Percentiles rank a stretch among this genome's conserved stretches.
phyloP scores from a whole-genome alignment of 2,888 invertebrate genomes.

The Lasioglossum calceatum region DNA sequence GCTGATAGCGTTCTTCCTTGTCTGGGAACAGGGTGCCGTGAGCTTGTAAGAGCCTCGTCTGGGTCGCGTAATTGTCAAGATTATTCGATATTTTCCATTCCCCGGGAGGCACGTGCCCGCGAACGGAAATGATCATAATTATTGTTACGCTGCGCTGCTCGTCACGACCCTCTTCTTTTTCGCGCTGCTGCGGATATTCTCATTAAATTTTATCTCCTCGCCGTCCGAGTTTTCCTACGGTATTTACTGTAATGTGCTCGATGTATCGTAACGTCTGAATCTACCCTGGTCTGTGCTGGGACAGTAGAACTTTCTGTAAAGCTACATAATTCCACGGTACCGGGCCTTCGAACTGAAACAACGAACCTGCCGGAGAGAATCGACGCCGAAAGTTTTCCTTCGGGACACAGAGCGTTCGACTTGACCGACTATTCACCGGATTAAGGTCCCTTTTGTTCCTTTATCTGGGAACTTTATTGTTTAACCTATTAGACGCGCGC shows the following conservation, averaged over 20 bases:
- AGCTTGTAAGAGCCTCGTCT: neutral
- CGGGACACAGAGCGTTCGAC: too few relatives aligned
- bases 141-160: conserved; percentile 2
- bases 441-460: neutral
- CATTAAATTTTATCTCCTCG: conserved; percentile 26
- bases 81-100: conserved; percentile 12
- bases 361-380: neutral
- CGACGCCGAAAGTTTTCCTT: neutral
- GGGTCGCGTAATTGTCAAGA: conserved; percentile 4
- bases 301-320: neutral
- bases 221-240: neutral
- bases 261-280: conserved; percentile 2
- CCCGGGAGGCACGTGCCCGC: neutral
- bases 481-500: neutral
- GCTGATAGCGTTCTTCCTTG: neutral
- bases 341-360: neutral
- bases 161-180: neutral
- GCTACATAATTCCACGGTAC: neutral
- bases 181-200: neutral
- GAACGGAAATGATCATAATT: neutral
- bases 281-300: neutral
- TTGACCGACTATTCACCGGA: neutral
- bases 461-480: neutral
- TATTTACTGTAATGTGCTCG: conserved; percentile 18
- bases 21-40: neutral